Evolutionary conservation across 2,113 vertebrate species (phyloP).

Genomic region (Apteryx owenii): DNA sequence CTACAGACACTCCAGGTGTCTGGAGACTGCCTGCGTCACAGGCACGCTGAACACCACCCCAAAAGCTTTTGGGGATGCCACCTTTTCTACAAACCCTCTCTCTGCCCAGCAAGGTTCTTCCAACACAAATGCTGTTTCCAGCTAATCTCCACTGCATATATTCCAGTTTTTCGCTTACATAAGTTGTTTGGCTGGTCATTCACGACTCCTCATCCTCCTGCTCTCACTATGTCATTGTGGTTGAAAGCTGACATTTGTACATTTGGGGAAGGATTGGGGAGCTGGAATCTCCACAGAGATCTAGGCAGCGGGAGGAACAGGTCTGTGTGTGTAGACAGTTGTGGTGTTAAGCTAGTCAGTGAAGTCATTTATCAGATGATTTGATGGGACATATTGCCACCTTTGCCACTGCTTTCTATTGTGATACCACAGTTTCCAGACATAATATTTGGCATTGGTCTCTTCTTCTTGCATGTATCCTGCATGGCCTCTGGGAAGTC

Average conservation of each 20-base stretch:
- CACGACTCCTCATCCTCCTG: background rate
- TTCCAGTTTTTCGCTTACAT: background rate
- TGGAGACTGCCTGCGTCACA: background rate
- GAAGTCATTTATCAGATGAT: background rate
- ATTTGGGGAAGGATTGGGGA: background rate
- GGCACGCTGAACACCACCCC: background rate
- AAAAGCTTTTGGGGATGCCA: background rate
- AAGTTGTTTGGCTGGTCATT: background rate
- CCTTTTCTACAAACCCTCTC: background rate
- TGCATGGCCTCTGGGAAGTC: background rate
- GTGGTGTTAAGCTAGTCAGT: fast-evolving
- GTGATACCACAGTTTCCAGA: background rate
- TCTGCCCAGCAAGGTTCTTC: background rate
- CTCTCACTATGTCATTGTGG: background rate
- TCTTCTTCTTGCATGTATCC: background rate
- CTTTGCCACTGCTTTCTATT: background rate
- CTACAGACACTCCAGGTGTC: background rate
- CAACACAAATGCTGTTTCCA: background rate
- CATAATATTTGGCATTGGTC: background rate
- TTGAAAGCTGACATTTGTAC: background rate
- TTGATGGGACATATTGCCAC: background rate
- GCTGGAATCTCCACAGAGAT: background rate
- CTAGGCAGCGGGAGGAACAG: background rate
- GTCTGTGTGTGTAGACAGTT: background rate
- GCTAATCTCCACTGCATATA: background rate